These are phyloP conservation scores for Campopleginae sp. DNA, from an alignment of 2,888 invertebrate genomes.

Conservation along the genomic window DNA sequence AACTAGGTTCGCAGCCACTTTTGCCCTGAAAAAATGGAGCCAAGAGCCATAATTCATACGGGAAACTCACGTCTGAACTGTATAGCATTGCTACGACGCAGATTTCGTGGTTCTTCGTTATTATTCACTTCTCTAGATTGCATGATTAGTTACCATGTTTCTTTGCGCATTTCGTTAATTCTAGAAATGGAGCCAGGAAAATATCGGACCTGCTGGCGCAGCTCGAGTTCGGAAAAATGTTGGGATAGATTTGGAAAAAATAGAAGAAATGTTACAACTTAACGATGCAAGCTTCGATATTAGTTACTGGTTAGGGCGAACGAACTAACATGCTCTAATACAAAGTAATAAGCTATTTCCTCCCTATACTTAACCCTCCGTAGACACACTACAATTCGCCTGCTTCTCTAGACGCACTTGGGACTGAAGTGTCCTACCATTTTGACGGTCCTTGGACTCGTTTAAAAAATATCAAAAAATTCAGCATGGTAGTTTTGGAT, in stretches of 20 bases:
- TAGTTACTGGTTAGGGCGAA: neutral
- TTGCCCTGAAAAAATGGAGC: neutral
- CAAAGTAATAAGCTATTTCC: neutral
- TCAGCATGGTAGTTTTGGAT: too few species aligned
- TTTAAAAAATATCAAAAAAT: too few species aligned
- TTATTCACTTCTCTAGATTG: neutral
- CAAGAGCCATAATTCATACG: neutral
- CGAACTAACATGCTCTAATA: slow-evolving; percentile 24
- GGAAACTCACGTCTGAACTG: neutral
- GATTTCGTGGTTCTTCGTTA: neutral
- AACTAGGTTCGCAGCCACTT: neutral
- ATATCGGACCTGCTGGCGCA: neutral
- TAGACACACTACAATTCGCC: too few species aligned
- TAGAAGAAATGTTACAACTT: neutral
- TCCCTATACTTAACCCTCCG: slow-evolving; percentile 1
- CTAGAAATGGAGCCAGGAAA: neutral
- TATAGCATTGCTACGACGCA: neutral
- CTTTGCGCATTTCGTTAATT: neutral
- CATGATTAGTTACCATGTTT: neutral
- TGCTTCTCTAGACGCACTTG: too few species aligned
- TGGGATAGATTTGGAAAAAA: neutral
- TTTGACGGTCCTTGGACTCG: too few species aligned
- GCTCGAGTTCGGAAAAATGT: neutral
- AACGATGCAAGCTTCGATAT: neutral
- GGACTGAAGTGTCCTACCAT: too few species aligned